phyloP scores from a whole-genome alignment of 2,888 invertebrate species.

The Cordylochernes scorpioides region DNA sequence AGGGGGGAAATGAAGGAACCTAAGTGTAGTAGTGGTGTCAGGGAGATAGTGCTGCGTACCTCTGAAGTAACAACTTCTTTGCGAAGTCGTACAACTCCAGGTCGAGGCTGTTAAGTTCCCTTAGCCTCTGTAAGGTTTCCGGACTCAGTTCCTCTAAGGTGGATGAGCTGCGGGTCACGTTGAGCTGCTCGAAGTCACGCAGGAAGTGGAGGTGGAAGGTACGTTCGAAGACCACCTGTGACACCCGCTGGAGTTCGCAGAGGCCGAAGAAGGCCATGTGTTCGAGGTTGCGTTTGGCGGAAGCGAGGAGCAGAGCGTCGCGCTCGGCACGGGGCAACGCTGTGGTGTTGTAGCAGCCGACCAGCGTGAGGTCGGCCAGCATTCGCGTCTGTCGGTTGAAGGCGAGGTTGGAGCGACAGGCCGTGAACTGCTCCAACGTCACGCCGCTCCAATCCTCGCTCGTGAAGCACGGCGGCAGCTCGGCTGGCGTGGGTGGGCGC shows the following conservation, averaged over 20 bases:
- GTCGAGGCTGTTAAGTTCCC: conserved; percentile 50
- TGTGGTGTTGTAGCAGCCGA: conserved; percentile 70
- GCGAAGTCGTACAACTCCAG: conserved; percentile 79
- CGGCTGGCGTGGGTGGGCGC: conserved; percentile 27
- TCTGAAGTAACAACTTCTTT: conserved; percentile 43
- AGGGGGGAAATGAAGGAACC: too few species aligned
- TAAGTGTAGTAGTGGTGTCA: too few species aligned
- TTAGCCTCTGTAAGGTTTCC: neutral
- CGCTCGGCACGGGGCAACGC: conserved; percentile 37
- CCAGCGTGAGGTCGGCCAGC: conserved; percentile 76
- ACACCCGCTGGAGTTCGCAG: conserved; percentile 34
- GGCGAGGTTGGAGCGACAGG: conserved; percentile 75
- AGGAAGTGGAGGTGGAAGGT: conserved; percentile 76
- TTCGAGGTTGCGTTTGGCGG: conserved; percentile 76
- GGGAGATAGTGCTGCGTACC: too few species aligned
- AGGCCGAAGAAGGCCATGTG: conserved; percentile 91
- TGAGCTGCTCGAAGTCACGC: conserved; percentile 60
- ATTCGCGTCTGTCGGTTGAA: conserved; percentile 87
- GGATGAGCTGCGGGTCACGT: conserved; percentile 37
- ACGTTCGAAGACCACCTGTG: conserved; percentile 72
- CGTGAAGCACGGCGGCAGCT: conserved; percentile 22
- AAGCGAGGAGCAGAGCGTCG: conserved; percentile 60
- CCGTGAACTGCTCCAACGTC: conserved; percentile 59
- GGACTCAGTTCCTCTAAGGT: conserved; percentile 27
- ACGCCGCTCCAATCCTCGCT: conserved; percentile 63